Evolutionary conservation across 2,113 vertebrate species (phyloP).

Genomic region (Osmerus mordax): DNA sequence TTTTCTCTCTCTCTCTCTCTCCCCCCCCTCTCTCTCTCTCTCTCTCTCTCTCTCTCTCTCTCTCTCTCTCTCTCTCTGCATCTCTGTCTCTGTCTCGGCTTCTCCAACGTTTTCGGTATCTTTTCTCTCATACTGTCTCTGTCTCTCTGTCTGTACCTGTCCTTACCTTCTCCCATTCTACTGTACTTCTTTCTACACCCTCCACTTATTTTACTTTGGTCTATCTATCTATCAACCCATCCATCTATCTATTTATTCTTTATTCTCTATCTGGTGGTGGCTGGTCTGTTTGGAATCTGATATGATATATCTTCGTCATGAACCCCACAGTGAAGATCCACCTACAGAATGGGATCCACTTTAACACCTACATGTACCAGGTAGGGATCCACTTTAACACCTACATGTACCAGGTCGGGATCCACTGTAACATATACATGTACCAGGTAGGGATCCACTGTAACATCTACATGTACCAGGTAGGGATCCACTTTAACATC

Average conservation of each 20-base stretch:
- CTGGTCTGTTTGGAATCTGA: slow-evolving; percentile 53
- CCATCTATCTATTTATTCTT: background rate
- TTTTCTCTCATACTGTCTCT: background rate
- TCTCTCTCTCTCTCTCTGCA: background rate
- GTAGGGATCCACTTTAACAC: slow-evolving; percentile 62
- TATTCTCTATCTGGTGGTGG: slow-evolving; percentile 39
- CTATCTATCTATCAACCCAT: background rate
- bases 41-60: slow-evolving; percentile 10
- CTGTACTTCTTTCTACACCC: slow-evolving; percentile 9
- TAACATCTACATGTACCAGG: slow-evolving; percentile 39
- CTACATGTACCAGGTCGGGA: background rate
- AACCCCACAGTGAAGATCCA: slow-evolving; percentile 68
- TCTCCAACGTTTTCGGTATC: slow-evolving; percentile 1
- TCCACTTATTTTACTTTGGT: background rate
- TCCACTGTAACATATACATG: background rate
- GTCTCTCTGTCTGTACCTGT: background rate
- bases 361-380: slow-evolving; percentile 85
- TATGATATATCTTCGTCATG: slow-evolving; percentile 76
- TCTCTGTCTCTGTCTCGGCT: background rate
- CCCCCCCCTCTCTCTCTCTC: slow-evolving; percentile 7
- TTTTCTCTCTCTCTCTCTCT: too few relatives aligned
- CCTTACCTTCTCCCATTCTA: background rate
- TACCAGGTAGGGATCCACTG: background rate
- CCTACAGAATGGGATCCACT: slow-evolving; percentile 80
- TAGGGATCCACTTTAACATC: slow-evolving; percentile 71